These are phyloP conservation scores for Drosophila acutilabella DNA, from an alignment of 2,888 invertebrate genomes.

Conservation along the genomic window DNA sequence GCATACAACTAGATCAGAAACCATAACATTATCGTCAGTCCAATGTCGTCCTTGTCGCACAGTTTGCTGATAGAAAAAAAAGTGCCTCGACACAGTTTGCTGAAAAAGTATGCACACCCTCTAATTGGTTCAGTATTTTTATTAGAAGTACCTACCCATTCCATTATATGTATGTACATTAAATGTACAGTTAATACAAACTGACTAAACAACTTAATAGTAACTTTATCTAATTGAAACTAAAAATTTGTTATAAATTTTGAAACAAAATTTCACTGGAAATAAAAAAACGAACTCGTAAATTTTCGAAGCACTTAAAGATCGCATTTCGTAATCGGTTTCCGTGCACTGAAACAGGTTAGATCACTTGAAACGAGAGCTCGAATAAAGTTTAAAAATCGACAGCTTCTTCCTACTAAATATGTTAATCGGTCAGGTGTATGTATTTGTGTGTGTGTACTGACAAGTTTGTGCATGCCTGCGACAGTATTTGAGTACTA, in stretches of 20 bases:
- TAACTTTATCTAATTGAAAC: neutral
- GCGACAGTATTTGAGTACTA: constrained; percentile 1
- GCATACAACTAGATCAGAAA: constrained; percentile 34
- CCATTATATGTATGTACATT: too few relatives aligned
- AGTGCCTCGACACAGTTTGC: constrained; percentile 1
- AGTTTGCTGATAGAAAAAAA: constrained; percentile 27
- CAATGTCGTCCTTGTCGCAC: constrained; percentile 26
- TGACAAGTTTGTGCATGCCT: constrained; percentile 3
- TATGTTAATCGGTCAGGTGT: constrained; percentile 19
- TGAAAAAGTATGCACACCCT: constrained; percentile 19
- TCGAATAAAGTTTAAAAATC: constrained; percentile 2
- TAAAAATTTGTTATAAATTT: neutral
- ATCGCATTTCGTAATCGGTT: constrained; percentile 25
- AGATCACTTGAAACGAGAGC: constrained; percentile 18
- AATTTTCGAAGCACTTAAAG: constrained; percentile 23
- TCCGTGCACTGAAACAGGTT: constrained; percentile 31
- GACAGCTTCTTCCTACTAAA: constrained; percentile 17
- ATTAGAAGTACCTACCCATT: too few relatives aligned
- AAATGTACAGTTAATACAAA: too few relatives aligned
- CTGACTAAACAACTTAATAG: too few relatives aligned
- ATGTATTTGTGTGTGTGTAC: neutral
- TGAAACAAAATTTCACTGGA: constrained; percentile 7
- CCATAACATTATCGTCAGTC: constrained; percentile 31
- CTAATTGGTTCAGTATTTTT: neutral
- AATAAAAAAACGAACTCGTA: constrained; percentile 16